A percentile compares a stretch with the other conserved stretches of the same genome.
These are phyloP conservation scores for Scaptomyza caliginosa DNA, from an alignment of 2,888 invertebrate species.

Conservation along the genomic window DNA sequence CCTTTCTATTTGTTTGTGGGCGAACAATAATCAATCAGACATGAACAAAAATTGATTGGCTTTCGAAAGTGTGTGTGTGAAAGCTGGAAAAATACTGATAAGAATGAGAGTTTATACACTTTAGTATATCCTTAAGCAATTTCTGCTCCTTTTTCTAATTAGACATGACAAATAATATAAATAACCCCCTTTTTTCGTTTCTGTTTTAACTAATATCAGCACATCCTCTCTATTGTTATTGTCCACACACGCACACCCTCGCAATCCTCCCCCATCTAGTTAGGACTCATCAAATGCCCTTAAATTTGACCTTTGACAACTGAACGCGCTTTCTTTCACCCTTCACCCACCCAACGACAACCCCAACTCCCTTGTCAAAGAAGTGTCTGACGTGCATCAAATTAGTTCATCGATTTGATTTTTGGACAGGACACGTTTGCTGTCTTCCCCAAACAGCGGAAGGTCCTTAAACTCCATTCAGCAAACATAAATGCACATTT, in stretches of 20 bases:
- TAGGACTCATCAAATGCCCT: constrained; percentile 45
- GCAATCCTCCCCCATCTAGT: constrained; percentile 8
- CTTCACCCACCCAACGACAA: too few species aligned
- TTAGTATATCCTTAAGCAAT: too few species aligned
- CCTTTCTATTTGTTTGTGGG: constrained; percentile 13
- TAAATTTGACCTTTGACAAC: constrained; percentile 65
- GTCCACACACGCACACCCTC: background rate
- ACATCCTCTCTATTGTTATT: constrained; percentile 16
- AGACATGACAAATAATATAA: constrained; percentile 7
- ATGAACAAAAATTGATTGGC: constrained; percentile 26
- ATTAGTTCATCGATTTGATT: constrained; percentile 44
- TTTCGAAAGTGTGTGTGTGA: constrained; percentile 18
- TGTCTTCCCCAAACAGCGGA: constrained; percentile 20
- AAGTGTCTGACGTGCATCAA: constrained; percentile 44
- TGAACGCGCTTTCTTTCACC: constrained; percentile 31
- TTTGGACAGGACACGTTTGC: constrained; percentile 22
- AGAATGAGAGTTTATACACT: background rate
- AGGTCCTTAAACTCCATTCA: constrained; percentile 56
- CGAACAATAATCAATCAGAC: constrained; percentile 42
- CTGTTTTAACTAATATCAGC: constrained; percentile 10
- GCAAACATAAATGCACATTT: constrained; percentile 51
- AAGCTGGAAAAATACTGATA: too few species aligned
- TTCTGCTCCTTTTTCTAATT: background rate
- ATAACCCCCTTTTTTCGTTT: constrained; percentile 1
- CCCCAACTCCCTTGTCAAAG: constrained; percentile 30